Evolutionary conservation across 37 sponge, comb jelly and placozoan species (phyloP), one percentile per base, ranked within the genome.

Genomic region (Cladorhizidae sp.): DNA sequence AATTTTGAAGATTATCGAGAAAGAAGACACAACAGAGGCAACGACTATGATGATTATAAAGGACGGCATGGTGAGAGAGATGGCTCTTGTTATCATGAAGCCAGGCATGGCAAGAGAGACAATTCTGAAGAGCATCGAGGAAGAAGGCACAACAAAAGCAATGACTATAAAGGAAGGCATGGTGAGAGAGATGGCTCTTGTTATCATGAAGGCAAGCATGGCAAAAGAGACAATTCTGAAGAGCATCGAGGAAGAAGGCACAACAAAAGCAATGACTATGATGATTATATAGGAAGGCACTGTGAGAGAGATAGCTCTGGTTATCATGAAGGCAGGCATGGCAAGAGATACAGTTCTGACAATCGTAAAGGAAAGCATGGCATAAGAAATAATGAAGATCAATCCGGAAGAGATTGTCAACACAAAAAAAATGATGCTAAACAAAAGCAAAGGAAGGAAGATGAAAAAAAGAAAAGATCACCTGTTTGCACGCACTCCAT

Each of bases 401-500:
- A 71, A 59, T 15, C 45, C 1, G 64, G 55, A 26, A 71, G 57
- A 35, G 36, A 71, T 14, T n/a, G n/a, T n/a, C 57, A 64, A 2
- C 65, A 56, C 21, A 70, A 36, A 68, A 70, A 85, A 15, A 69
- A 57, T 55, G 17, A 14, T 26, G 17, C 26, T 9, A 38, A 22
- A 21, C 14, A 5, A 45, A 29, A 67, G 56, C 1, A 25, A 72
- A 40, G 28, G 22, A 31, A 74, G 55, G 2, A 71, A 38, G 36
- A 38, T 59, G 5, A 39, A 49, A 18, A 29, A 33, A 36, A 72
- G 38, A 40, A 45, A 73, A 36, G 69, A 1, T 38, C 61, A 14
- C 63, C 41, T 9, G 56, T 77, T 0, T 70, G 76, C 58, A 31
- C 58, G n/a, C 64, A 82, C 5, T 3, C 76, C 32, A 75, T 37